A percentile compares a stretch with the other conserved stretches of the same genome.
Conservation (phyloP, 1,140 invertebrate species). For the Magallana gigas region DNA sequence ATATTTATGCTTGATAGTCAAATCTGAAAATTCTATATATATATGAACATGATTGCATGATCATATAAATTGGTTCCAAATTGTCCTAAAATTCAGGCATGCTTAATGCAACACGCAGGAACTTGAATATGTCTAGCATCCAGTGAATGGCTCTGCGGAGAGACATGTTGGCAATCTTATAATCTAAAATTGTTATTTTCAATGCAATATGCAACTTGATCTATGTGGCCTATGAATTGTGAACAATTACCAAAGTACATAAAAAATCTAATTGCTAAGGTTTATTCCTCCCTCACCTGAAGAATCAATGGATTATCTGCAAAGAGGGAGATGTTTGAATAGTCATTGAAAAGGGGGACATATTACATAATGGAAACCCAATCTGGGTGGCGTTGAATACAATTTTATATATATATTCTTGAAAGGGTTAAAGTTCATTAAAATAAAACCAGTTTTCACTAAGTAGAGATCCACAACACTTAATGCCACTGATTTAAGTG, state of each 20-base stretch:
- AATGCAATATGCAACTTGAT: background rate
- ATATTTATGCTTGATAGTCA: too few relatives aligned
- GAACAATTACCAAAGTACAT: background rate
- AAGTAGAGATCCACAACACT: too few relatives aligned
- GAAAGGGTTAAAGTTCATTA: background rate
- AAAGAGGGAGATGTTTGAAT: background rate
- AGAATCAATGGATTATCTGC: background rate
- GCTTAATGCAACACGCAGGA: too few relatives aligned
- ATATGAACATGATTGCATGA: too few relatives aligned
- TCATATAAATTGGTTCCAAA: too few relatives aligned
- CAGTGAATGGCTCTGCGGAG: background rate
- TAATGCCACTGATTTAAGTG: too few relatives aligned
- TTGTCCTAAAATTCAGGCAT: too few relatives aligned
- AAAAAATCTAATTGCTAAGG: background rate
- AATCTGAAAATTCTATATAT: too few relatives aligned
- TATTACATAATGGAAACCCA: background rate
- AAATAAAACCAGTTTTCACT: slow-evolving; percentile 5
- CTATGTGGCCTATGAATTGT: background rate
- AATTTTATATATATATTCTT: slow-evolving; percentile 15
- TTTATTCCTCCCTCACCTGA: background rate
- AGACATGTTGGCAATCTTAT: background rate
- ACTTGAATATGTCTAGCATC: too few relatives aligned
- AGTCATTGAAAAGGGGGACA: background rate
- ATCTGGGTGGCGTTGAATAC: background rate
- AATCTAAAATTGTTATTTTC: background rate